These are phyloP conservation scores for Achroia grisella DNA, from an alignment of 1,140 invertebrate species.

Conservation along the genomic window DNA sequence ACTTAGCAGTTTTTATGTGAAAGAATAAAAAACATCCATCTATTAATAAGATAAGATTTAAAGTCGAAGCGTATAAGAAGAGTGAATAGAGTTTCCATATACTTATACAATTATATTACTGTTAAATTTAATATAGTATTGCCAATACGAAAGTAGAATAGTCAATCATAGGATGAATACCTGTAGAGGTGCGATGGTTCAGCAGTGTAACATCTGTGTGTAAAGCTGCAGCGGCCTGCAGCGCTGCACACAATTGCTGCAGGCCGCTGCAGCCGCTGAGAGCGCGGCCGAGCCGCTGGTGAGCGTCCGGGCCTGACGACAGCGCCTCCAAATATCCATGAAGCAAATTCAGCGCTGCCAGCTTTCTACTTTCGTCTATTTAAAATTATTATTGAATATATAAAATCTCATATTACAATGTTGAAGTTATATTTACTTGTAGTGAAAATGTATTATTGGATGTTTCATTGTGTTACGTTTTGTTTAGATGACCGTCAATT, in stretches of 20 bases:
- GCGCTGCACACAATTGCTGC: slow-evolving; percentile 68
- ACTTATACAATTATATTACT: neutral
- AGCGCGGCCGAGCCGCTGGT: slow-evolving; percentile 66
- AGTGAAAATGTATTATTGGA: too few species aligned
- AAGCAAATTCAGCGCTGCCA: slow-evolving; percentile 74
- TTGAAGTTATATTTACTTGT: too few species aligned
- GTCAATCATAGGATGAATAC: slow-evolving; percentile 33
- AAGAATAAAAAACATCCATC: too few species aligned
- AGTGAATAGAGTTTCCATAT: too few species aligned
- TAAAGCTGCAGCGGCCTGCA: slow-evolving; percentile 73
- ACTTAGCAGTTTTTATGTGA: too few species aligned
- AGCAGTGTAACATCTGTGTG: slow-evolving; percentile 72
- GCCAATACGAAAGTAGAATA: too few species aligned
- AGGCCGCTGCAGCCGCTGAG: slow-evolving; percentile 71
- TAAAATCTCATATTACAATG: too few species aligned
- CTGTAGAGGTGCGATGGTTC: slow-evolving; percentile 70
- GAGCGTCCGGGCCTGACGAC: slow-evolving; percentile 26
- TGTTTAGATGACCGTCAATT: too few species aligned
- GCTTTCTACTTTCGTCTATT: slow-evolving; percentile 74
- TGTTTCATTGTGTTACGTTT: too few species aligned
- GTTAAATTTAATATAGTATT: too few species aligned
- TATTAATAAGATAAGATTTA: too few species aligned
- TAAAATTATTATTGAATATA: neutral
- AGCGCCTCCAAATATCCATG: slow-evolving; percentile 77
- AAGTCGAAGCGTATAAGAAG: too few species aligned